Conservation (phyloP, 2,113 vertebrate species). For the Rhea pennata region DNA sequence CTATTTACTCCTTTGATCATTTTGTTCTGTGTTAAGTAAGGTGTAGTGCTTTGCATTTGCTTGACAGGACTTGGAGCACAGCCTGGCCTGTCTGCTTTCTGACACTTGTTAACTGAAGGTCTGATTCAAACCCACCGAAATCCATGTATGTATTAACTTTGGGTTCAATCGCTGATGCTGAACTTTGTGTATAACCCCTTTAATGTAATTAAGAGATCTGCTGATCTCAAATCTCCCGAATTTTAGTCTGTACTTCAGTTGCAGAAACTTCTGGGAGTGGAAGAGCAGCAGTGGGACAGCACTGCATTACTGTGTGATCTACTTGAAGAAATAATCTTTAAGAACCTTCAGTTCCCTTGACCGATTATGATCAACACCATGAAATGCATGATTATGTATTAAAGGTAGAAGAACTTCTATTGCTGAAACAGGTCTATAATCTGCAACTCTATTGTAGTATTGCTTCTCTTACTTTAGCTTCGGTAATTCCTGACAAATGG, state of each 20-base stretch:
- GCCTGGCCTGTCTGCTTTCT: background rate
- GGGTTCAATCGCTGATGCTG: background rate
- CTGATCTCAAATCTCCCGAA: background rate
- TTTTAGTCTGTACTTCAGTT: background rate
- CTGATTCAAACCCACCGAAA: background rate
- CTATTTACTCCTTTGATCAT: background rate
- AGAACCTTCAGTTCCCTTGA: background rate
- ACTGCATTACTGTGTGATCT: background rate
- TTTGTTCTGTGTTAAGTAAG: background rate
- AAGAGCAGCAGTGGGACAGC: background rate
- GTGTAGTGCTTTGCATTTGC: background rate
- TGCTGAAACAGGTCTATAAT: background rate
- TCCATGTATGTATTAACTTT: background rate
- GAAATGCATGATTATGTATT: slow-evolving; percentile 7
- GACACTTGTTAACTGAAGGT: background rate
- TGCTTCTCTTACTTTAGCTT: background rate
- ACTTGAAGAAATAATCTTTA: background rate
- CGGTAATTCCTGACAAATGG: background rate
- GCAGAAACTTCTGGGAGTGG: background rate
- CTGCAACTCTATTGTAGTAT: background rate
- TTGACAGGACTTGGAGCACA: background rate
- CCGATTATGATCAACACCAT: background rate
- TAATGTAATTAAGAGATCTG: background rate
- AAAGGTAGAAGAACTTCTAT: background rate
- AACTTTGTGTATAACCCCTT: background rate